Evolutionary conservation across 2,113 vertebrate genomes (phyloP), one percentile per base, ranked within the genome.

Genomic region (Dendrocopos noguchii): DNA sequence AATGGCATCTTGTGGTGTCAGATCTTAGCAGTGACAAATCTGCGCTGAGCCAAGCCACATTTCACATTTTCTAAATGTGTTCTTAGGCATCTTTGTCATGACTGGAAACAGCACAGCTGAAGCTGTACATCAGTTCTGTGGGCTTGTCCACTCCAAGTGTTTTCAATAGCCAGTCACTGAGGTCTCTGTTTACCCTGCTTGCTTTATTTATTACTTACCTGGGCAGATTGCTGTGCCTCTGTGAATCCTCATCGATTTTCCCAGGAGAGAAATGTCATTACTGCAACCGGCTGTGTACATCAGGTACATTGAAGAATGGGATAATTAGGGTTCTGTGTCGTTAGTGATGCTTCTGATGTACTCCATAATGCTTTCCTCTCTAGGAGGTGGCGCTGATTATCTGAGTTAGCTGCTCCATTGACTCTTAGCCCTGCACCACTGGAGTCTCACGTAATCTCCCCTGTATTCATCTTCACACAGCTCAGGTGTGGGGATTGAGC

Each of bases 1-100:
- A 96, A 94, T 91, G 87, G 87, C 87, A 95, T 92, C 88, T 87
- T 64, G 91, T 3, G 16, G 61, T 87, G 92, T 87, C 84, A 91
- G 79, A 93, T 95, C 65, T 77, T 78, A 71, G n/a, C 65, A 52
- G 84, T 89, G 87, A 92, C 84, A 96, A 89, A 92, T 93, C 47
- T 67, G 57, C 15, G 7, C 68, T 22, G 61, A 95, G 42, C 72
- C 6, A 20, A 89, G 81, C 47, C 91, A 94, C 76, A 87, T 89
- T 92, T 91, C 85, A 61, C 61, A 39, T 93, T 91, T 94, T 95
- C 64, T 87, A 83, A 76, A 87, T 75, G 87, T 85, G 73, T 78
- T 44, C 75, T 71, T 29, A 21, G 78, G 71, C 6, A 0, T 91
- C 57, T 91, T 87, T 92, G 60, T 87, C 79, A 74, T 87, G 72